Evolutionary conservation across 2,888 invertebrate species (phyloP), one percentile per base, ranked within the genome.

Genomic region (Myopa tessellatipennis): DNA sequence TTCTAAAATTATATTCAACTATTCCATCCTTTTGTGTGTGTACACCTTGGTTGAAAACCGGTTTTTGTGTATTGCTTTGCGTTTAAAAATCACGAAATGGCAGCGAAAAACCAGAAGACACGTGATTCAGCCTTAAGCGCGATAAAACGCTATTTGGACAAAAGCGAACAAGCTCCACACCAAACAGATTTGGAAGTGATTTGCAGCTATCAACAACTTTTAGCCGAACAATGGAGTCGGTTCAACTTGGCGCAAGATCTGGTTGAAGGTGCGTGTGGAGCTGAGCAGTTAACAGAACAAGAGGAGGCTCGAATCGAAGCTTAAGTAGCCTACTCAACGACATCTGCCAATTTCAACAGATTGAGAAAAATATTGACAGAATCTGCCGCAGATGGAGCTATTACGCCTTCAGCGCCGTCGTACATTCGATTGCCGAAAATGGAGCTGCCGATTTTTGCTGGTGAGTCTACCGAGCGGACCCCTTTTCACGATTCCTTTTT

Each of bases 61-160:
- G n/a, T n/a, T n/a, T 83, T 83, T 7, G 36, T 12, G 3, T 2
- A 36, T 40, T 40, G 4, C 40, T 40, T 40, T 40, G 40, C 8
- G 4, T 40, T 40, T 40, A 40, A n/a, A n/a, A n/a, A n/a, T n/a
- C 40, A 8, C 40, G 40, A 40, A 8, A 40, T 40, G 40, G 8
- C 40, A 6, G 40, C 5, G 40, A 40, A 40, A 8, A 40, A 8
- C 40, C 4, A 8, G 4, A 40, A 40, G 8, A 40, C 40, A 40
- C 5, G 40, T 8, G 40, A 40, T 8, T 40, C 40, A 6, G 40
- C 40, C 5, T 8, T 40, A 8, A 40, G 40, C 8, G 4, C 40
- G 4, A 8, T 40, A 40, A 40, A 40, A 40, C 40, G 40, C 5
- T 40, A 40, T 40, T 40, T 40, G 40, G 8, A 8, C 40, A 40